Base-by-base conservation (phyloP, 2,888 invertebrate genomes). In the Acanthococcus lagerstroemiae region DNA sequence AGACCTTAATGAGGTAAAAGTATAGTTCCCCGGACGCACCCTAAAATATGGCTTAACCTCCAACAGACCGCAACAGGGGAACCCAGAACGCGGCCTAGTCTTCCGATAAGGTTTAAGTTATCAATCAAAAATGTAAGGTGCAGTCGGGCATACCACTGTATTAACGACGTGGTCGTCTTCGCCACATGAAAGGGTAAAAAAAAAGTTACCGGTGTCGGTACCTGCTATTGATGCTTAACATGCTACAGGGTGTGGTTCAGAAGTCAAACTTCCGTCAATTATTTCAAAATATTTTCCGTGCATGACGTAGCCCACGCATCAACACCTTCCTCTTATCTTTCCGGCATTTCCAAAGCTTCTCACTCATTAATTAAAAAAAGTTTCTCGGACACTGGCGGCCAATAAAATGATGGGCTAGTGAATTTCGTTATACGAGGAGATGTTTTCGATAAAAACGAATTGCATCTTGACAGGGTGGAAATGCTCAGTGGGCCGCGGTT, bases 241-340 rank as follows among this genome's bases (percentile, higher is more conserved):
- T 52, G 61, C 61, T 27, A 61, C 52, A 61, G 61, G 54, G 61
- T 61, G 61, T 61, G 61, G 61, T 61, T 61, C 52, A 52, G 52
- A 61, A 61, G 54, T 54, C 61, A 61, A 61, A 61, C 61, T 61
- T 37, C 50, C 61, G 61, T 61, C 61, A 61, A 61, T 61, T 61
- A 61, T 61, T 61, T 37, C 27, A 61, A 50, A 61, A 61, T 61
- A 61, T 61, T 54, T 54, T 61, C 24, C 24, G 27, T 50, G 26
- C 50, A 46, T 50, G 21, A 27, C 60, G 22, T 22, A 12, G 15
- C 21, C 9, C 61, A 52, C 61, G 61, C 52, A 61, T 61, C 61
- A 61, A 27, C 61, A 61, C 54, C 61, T 61, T 52, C 24, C 48
- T 48, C 37, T 37, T 37, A 37, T 37, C 37, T 37, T 37, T 37